Conservation (phyloP, 2,797 vertebrate genomes). For the Argya squamiceps region DNA sequence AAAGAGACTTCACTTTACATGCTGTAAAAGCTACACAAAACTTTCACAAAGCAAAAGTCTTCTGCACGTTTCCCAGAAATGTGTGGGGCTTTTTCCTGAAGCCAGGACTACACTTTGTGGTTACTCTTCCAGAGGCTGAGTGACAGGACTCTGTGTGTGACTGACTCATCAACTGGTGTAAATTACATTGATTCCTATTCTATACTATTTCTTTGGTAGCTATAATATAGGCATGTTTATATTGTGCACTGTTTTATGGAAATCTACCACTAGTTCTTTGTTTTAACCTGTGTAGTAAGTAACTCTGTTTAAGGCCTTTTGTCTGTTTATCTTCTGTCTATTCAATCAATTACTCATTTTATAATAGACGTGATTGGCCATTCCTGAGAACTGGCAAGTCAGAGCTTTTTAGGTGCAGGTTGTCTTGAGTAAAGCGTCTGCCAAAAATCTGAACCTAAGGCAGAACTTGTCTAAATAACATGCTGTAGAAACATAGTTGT, state of each 20-base stretch:
- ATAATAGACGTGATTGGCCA: neutral
- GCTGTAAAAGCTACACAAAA: neutral
- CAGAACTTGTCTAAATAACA: neutral
- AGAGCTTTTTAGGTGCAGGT: neutral
- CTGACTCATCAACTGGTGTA: neutral
- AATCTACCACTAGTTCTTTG: neutral
- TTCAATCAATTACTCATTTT: neutral
- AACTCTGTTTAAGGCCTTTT: neutral
- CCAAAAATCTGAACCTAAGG: neutral
- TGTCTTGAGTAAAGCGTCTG: neutral
- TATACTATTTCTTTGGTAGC: neutral
- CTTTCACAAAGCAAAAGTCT: neutral
- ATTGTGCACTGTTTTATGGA: neutral
- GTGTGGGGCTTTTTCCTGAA: neutral
- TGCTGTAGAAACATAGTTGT: fast-evolving
- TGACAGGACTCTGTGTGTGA: neutral
- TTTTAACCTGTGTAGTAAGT: neutral
- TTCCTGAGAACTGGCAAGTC: neutral
- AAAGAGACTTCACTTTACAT: neutral
- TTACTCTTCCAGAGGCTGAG: neutral
- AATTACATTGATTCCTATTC: neutral
- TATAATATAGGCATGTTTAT: neutral
- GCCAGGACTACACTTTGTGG: neutral
- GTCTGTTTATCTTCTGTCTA: neutral
- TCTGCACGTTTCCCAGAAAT: neutral